Conservation (phyloP, 2,888 invertebrate species). For the Fragum fragum region DNA sequence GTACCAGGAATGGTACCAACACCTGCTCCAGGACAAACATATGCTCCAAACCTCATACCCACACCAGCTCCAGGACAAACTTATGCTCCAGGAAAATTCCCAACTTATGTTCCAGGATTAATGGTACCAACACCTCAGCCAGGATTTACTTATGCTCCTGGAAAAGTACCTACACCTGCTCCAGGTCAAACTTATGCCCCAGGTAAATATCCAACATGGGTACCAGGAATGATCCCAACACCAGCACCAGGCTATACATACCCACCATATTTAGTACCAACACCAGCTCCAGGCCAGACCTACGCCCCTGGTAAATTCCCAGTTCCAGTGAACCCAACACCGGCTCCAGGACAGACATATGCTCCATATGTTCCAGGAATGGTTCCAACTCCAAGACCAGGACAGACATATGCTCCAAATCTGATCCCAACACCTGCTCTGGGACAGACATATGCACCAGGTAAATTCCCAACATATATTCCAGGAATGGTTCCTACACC, state of each 20-base stretch:
- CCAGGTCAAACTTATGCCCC: slow-evolving; percentile 69
- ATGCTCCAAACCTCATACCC: slow-evolving; percentile 48
- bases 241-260: slow-evolving; percentile 67
- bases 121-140: slow-evolving; percentile 68
- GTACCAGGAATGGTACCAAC: slow-evolving; percentile 68
- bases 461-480: slow-evolving; percentile 61
- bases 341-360: slow-evolving; percentile 65
- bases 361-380: slow-evolving; percentile 62
- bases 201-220: slow-evolving; percentile 57
- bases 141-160: slow-evolving; percentile 68
- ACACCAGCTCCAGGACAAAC: slow-evolving; percentile 64
- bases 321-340: slow-evolving; percentile 54
- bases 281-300: slow-evolving; percentile 61
- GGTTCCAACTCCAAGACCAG: slow-evolving; percentile 64
- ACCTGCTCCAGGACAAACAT: slow-evolving; percentile 61
- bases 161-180: slow-evolving; percentile 65
- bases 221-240: slow-evolving; percentile 68
- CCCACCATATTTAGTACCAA: slow-evolving; percentile 54
- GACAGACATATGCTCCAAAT: slow-evolving; percentile 61
- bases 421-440: slow-evolving; percentile 64
- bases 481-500: slow-evolving; percentile 67
- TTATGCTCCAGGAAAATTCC: slow-evolving; percentile 60
- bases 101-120: slow-evolving; percentile 64
- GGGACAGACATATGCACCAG: slow-evolving; percentile 64
- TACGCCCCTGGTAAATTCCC: slow-evolving; percentile 61